Conservation (phyloP, 2,797 vertebrate species). For the Thunnus albacares region DNA sequence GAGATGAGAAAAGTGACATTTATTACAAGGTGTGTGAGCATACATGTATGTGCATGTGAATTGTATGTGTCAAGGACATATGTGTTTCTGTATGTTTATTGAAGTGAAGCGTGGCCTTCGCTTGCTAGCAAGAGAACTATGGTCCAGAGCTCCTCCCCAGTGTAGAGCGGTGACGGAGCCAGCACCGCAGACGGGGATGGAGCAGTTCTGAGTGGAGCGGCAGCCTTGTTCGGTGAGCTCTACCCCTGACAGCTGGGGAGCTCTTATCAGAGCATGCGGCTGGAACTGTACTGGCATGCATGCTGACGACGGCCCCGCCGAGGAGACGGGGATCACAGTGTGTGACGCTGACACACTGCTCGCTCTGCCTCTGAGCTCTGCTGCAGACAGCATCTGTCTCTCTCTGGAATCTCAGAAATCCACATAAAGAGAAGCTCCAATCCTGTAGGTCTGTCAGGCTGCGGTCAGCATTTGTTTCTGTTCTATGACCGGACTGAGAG, state of each 20-base stretch:
- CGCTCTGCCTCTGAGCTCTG: conserved; percentile 56
- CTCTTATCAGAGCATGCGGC: conserved; percentile 77
- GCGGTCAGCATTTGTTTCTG: conserved; percentile 38
- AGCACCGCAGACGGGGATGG: conserved; percentile 25
- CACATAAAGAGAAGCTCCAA: conserved; percentile 37
- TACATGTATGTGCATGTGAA: conserved; percentile 4
- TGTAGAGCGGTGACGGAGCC: conserved; percentile 33
- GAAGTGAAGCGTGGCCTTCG: conserved; percentile 7
- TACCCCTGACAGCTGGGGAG: conserved; percentile 70
- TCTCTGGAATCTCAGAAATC: conserved; percentile 58
- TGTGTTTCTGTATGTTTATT: conserved; percentile 15
- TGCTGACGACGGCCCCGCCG: conserved; percentile 47
- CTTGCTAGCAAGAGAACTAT: conserved; percentile 20
- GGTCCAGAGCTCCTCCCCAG: conserved; percentile 9
- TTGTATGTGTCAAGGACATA: conserved; percentile 18
- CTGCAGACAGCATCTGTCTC: conserved; percentile 62
- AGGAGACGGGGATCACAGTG: conserved; percentile 65
- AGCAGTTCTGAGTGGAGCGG: conserved; percentile 44
- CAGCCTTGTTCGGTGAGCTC: conserved; percentile 59
- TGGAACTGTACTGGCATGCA: conserved; percentile 65
- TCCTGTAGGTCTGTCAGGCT: conserved; percentile 45
- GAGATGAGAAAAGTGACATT: conserved; percentile 2
- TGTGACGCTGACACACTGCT: conserved; percentile 71
- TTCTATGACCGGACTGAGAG: neutral
- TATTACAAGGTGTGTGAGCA: conserved; percentile 2